phyloP scores from a whole-genome alignment of 2,113 vertebrate genomes.

The Centropristis striata region DNA sequence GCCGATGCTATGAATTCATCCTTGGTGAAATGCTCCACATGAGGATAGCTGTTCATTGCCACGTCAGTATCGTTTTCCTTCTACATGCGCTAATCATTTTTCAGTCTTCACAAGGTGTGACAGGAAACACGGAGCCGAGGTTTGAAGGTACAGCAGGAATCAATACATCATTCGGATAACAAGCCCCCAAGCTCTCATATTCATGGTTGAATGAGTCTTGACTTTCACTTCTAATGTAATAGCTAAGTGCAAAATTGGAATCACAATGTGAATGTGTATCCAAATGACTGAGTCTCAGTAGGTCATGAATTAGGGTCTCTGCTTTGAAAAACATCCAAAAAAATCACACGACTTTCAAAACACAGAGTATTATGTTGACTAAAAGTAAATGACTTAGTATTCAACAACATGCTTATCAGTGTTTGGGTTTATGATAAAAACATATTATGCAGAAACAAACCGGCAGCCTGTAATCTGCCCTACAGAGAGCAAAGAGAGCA shows the following conservation, averaged over 20 bases:
- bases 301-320: not conserved
- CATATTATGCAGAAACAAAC: not conserved
- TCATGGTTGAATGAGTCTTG: conserved; percentile 22
- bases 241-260: conserved; percentile 18
- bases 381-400: not conserved
- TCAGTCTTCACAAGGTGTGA: conserved; percentile 45
- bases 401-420: not conserved
- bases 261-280: conserved; percentile 7
- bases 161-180: conserved; percentile 53
- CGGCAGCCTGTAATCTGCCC: not conserved
- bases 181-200: conserved; percentile 25
- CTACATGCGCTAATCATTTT: conserved; percentile 29
- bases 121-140: conserved; percentile 33
- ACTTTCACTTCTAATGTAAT: conserved; percentile 28
- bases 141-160: conserved; percentile 30
- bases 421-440: not conserved
- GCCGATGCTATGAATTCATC: conserved; percentile 27
- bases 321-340: not conserved
- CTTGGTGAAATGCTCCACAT: conserved; percentile 22
- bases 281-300: not conserved
- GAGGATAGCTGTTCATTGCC: conserved; percentile 24
- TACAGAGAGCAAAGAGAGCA: not conserved
- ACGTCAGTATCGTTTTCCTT: conserved; percentile 11
- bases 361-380: not conserved
- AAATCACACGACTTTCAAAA: not conserved